phyloP scores from a whole-genome alignment of 1,140 invertebrate genomes.

The Eubasilissa regina region DNA sequence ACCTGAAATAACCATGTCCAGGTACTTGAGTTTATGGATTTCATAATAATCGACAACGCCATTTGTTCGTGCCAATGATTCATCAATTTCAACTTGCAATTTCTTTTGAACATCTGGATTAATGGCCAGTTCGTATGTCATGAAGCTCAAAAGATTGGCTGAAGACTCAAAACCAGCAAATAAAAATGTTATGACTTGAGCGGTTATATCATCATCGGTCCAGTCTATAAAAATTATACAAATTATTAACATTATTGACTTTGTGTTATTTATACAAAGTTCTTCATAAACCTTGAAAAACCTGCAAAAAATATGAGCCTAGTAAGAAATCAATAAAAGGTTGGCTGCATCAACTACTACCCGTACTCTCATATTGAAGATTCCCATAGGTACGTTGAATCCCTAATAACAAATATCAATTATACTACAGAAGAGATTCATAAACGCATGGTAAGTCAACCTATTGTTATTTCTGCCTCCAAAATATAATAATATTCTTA shows the following conservation, averaged over 20 bases:
- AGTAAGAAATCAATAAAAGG: too few species aligned
- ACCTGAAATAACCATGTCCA: conserved; percentile 68
- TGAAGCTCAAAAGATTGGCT: conserved; percentile 65
- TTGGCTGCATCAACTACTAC: too few species aligned
- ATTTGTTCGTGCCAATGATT: conserved; percentile 58
- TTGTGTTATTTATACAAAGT: background rate
- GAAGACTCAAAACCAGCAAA: conserved; percentile 75
- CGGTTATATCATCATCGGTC: conserved; percentile 68
- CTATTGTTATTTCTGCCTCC: too few species aligned
- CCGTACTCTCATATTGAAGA: too few species aligned
- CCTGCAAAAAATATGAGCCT: too few species aligned
- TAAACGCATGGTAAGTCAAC: too few species aligned
- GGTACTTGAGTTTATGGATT: conserved; percentile 64
- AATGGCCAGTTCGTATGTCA: conserved; percentile 66
- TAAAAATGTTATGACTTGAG: conserved; percentile 67
- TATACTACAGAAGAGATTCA: too few species aligned
- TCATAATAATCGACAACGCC: conserved; percentile 62
- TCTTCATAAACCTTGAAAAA: too few species aligned
- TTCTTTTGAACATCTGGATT: conserved; percentile 70
- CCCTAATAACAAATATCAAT: too few species aligned
- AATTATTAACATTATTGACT: conserved; percentile 1
- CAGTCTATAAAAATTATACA: conserved; percentile 62
- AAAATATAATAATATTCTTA: too few species aligned
- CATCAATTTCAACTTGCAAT: conserved; percentile 68
- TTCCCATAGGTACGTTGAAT: too few species aligned